Evolutionary conservation across 1,140 invertebrate species (phyloP).

Genomic region (Procambarus clarkii): DNA sequence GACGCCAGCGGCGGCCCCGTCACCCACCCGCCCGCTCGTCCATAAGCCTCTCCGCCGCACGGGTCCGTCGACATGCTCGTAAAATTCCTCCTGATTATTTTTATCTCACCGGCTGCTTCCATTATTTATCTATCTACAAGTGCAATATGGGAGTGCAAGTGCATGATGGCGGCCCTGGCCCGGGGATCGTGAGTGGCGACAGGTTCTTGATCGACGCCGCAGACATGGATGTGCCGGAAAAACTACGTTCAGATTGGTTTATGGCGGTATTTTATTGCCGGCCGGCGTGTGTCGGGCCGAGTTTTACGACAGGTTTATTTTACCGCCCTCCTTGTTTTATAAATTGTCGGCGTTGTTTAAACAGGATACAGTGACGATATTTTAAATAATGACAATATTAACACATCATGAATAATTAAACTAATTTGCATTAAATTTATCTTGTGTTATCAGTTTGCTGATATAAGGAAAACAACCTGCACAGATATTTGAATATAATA

Average conservation of each 20-base stretch:
- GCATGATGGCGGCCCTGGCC: not conserved
- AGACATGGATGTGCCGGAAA: not conserved
- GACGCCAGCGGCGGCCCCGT: no score
- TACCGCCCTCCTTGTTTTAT: slow-evolving; percentile 17
- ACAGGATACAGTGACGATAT: slow-evolving; percentile 7
- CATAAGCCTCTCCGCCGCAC: slow-evolving; percentile 3
- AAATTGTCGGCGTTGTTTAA: slow-evolving; percentile 15
- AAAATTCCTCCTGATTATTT: slow-evolving; percentile 43
- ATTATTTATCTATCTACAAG: slow-evolving; percentile 1
- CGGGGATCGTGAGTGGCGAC: not conserved
- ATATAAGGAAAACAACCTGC: no score
- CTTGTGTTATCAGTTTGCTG: no score
- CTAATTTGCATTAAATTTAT: no score
- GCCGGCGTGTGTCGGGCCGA: not conserved
- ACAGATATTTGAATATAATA: no score
- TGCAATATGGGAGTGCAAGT: not conserved
- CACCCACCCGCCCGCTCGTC: not conserved
- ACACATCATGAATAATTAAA: not conserved
- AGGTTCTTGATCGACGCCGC: not conserved
- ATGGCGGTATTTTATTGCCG: slow-evolving; percentile 49
- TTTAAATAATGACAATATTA: not conserved
- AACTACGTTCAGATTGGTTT: slow-evolving; percentile 24
- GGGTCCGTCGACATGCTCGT: not conserved
- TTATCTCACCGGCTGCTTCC: not conserved
- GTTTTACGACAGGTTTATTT: slow-evolving; percentile 22